phyloP scores from a whole-genome alignment of 2,888 invertebrate species.

The Brachyopa scutellaris region DNA sequence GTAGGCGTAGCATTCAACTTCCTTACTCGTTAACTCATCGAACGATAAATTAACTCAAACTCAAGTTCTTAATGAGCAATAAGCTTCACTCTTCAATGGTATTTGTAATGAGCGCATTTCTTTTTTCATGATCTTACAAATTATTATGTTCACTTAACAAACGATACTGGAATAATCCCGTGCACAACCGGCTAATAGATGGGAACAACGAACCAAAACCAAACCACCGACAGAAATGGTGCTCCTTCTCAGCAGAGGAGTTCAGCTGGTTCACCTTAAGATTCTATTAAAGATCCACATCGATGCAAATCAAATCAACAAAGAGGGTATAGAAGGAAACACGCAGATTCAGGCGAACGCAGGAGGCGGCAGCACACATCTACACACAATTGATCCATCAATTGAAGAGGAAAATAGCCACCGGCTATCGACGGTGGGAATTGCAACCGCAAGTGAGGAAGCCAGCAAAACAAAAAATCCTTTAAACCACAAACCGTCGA shows the following conservation, averaged over 20 bases:
- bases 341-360: background rate
- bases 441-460: conserved; percentile 70
- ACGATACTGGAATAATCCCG: conserved; percentile 47
- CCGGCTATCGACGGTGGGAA: conserved; percentile 62
- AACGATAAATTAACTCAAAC: conserved; percentile 37
- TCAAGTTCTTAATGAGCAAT: conserved; percentile 63
- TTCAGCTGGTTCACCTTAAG: background rate
- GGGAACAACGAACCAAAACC: conserved; percentile 53
- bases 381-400: conserved; percentile 68
- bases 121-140: conserved; percentile 53
- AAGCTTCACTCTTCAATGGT: conserved; percentile 49
- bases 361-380: background rate
- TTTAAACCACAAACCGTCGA: conserved; percentile 33
- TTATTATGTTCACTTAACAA: conserved; percentile 60
- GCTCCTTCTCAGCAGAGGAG: background rate
- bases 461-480: conserved; percentile 36
- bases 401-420: conserved; percentile 60
- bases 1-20: no score
- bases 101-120: conserved; percentile 29
- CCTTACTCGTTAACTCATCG: conserved; percentile 29
- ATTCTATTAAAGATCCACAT: conserved; percentile 64
- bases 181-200: conserved; percentile 52
- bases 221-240: conserved; percentile 21
- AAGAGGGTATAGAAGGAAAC: conserved; percentile 7
- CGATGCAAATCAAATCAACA: conserved; percentile 61